Base-by-base conservation (phyloP, 2,797 vertebrate genomes). In the Acanthis flammea region DNA sequence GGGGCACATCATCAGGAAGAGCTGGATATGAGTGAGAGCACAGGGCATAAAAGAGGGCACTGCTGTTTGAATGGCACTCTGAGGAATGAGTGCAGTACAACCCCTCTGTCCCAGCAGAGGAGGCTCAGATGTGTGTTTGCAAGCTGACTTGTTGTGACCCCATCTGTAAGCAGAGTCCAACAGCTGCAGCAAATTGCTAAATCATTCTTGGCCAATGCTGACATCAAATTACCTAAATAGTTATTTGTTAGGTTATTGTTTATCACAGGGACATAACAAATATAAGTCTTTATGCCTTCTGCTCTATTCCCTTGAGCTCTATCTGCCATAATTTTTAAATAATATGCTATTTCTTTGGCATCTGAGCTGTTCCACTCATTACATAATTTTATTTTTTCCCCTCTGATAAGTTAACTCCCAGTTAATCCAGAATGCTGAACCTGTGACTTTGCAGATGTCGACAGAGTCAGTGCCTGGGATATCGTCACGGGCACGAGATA, bases 391-490 rank as follows among this genome's bases (percentile, higher is more conserved):
- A 60, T 53, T 67, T 85, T 50, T 58, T 54, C 22, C 22, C 14
- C 22, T 77, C 23, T 14, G 14, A 4, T 75, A 90, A 89, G 31
- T 78, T 53, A 73, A 63, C 15, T 61, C 53, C 23, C 35, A 78
- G 16, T 90, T 83, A 90, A 94, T 94, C 66, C 61, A 58, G 57
- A 86, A 66, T 54, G 66, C 85, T 84, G 91, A 91, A 86, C 60
- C 67, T 86, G 79, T 91, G 73, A 90, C 79, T 94, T 91, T 91
- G 90, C 51, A 72, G 73, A 81, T 90, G 85, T 54, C 70, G 62
- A 7, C 47, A 39, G 58, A 81, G 47, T 79, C 63, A 66, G n/a
- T 91, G 65, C 74, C 79, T 83, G 45, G 37, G 58, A 55, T 86
- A 58, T 65, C 14, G 5, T 94, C 79, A 82, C 22, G 75, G 28